phyloP scores from a whole-genome alignment of 2,113 vertebrate species.

The Nothoprocta perdicaria region DNA sequence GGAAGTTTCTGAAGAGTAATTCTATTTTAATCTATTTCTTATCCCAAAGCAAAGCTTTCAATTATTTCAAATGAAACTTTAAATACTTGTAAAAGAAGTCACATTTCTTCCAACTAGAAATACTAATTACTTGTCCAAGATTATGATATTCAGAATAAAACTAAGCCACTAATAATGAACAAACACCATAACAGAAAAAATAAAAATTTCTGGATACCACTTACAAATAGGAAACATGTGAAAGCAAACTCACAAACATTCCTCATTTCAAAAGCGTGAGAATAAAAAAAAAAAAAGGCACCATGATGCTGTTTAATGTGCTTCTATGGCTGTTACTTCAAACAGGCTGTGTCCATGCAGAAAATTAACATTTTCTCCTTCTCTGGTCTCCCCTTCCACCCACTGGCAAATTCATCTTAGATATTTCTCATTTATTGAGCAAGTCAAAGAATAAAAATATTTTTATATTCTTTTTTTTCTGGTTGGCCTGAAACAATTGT shows the following conservation, averaged over 20 bases:
- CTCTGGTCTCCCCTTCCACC: constrained; percentile 2
- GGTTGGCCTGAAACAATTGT: not conserved
- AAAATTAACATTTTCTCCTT: not conserved
- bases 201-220: not conserved
- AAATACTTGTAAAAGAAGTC: not conserved
- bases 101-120: too few species aligned
- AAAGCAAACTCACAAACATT: constrained; percentile 29
- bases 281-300: constrained; percentile 48
- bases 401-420: not conserved
- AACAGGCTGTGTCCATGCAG: constrained; percentile 10
- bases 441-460: not conserved
- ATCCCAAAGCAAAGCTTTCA: constrained; percentile 11
- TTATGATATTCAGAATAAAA: not conserved
- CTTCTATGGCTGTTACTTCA: constrained; percentile 27
- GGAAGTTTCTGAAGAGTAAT: constrained; percentile 30
- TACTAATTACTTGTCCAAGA: not conserved
- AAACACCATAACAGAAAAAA: constrained; percentile 1
- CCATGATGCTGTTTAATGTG: not conserved
- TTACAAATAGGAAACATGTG: not conserved
- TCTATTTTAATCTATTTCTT: not conserved
- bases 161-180: constrained; percentile 30
- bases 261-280: constrained; percentile 35
- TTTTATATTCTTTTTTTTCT: not conserved
- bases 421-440: not conserved
- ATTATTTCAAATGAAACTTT: constrained; percentile 32